Base-by-base conservation (phyloP, 2,797 vertebrate genomes). In the Lithobates pipiens region DNA sequence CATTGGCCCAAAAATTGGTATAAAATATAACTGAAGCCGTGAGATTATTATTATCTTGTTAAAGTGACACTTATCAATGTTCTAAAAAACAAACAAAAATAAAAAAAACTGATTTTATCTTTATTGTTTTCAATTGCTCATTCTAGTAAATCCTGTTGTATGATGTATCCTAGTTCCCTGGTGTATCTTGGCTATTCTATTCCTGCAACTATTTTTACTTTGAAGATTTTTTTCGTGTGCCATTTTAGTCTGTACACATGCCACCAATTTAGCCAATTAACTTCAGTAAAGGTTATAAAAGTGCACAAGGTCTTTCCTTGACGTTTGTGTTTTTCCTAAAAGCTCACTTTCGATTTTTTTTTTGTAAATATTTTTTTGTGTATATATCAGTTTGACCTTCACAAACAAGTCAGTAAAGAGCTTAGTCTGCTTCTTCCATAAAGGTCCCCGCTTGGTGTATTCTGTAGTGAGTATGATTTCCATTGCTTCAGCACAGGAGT, bases 401-500 rank as follows among this genome's bases (percentile, higher is more conserved):
- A 89, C 83, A 89, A 89, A 84, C 29, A 85, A 85, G n/a, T 88
- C 77, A 76, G n/a, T 91, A 34, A 54, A 34, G 88, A 90, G 87
- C 39, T 74, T 81, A 78, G 72, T 77, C 72, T 73, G 71, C 0
- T 54, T 78, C 46, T 46, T 72, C 74, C 39, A 8, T 77, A 61
- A 80, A 88, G 88, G 69, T 88, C 89, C 50, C 69, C 65, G 89
- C 88, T 89, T 88, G 91, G 89, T 88, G 90, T 90, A 89, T 92
- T 84, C 77, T 80, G 84, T n/a, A 90, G 88, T 88, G 34, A 42
- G 46, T 23, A 86, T 7, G 74, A 42, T 89, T 91, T 89, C 84
- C 68, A 86, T 75, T 57, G 84, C 89, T 90, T 88, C 83, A 36
- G 91, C 89, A 84, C 67, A 86, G 9, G 69, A 16, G 88, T 73